A percentile compares a stretch with the other conserved stretches of the same genome.
Conservation (phyloP, 1,140 invertebrate species). For the Neodiprion virginianus region DNA sequence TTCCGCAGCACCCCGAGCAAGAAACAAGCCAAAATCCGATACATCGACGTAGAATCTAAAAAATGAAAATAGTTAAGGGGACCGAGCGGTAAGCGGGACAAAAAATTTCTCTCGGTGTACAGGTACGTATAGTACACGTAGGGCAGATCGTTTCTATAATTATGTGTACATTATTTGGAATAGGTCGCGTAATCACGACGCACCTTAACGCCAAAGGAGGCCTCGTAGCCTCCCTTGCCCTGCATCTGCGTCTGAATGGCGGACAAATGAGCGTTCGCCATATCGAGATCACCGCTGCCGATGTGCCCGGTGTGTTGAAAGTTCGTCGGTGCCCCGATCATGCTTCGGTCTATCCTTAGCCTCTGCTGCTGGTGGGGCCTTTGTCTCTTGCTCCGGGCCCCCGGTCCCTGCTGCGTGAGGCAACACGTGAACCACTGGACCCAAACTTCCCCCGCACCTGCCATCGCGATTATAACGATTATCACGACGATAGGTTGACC, state of each 20-base stretch:
- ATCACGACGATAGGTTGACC: neutral
- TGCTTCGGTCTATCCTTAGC: slow-evolving; percentile 85
- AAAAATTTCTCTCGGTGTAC: too few relatives aligned
- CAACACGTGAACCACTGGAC: slow-evolving; percentile 87
- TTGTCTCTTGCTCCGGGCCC: slow-evolving; percentile 68
- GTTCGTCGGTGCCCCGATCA: slow-evolving; percentile 92
- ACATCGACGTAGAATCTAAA: too few relatives aligned
- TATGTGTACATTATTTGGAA: too few relatives aligned
- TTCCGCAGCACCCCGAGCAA: too few relatives aligned
- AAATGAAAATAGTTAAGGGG: too few relatives aligned
- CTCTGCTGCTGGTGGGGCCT: slow-evolving; percentile 64
- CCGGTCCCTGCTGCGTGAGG: slow-evolving; percentile 72
- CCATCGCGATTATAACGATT: slow-evolving; percentile 61
- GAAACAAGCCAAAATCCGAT: too few relatives aligned
- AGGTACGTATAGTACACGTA: too few relatives aligned
- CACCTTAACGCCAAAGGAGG: slow-evolving; percentile 68
- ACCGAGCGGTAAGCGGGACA: too few relatives aligned
- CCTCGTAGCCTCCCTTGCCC: slow-evolving; percentile 86
- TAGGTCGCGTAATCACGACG: too few relatives aligned
- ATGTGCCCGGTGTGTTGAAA: slow-evolving; percentile 92
- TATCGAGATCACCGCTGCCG: slow-evolving; percentile 84
- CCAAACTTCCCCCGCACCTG: slow-evolving; percentile 78
- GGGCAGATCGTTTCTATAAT: too few relatives aligned
- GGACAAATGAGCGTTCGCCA: slow-evolving; percentile 75
- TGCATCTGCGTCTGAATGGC: slow-evolving; percentile 87